These are phyloP conservation scores for Craniophora ligustri DNA, from an alignment of 2,888 invertebrate species.

Conservation along the genomic window DNA sequence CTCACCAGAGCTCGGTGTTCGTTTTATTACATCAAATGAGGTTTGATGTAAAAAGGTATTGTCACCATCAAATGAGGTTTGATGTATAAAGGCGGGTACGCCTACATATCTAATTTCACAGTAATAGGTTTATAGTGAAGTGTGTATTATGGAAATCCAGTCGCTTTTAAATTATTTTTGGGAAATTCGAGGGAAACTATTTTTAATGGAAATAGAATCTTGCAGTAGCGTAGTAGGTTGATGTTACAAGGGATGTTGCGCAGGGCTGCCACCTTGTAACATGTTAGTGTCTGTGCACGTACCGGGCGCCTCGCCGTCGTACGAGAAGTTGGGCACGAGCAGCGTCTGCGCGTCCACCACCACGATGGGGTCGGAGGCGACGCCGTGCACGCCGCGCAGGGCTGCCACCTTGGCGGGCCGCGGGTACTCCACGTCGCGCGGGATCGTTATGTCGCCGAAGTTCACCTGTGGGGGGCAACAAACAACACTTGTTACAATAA, in stretches of 20 bases:
- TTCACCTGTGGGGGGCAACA: constrained; percentile 90
- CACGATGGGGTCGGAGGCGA: constrained; percentile 95
- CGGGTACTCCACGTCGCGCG: constrained; percentile 93
- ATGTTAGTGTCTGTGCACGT: constrained; percentile 45
- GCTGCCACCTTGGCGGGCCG: constrained; percentile 94
- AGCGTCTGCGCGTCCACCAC: constrained; percentile 98
- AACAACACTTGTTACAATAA: background rate
- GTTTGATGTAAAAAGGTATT: too few species aligned
- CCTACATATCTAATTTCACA: too few species aligned
- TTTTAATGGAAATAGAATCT: too few species aligned
- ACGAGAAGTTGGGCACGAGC: constrained; percentile 96
- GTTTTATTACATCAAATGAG: too few species aligned
- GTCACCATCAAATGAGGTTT: too few species aligned
- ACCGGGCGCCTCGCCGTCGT: constrained; percentile 98
- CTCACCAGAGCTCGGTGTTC: too few species aligned
- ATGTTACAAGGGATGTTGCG: too few species aligned
- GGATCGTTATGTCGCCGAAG: constrained; percentile 96
- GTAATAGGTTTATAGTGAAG: too few species aligned
- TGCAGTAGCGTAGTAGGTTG: too few species aligned
- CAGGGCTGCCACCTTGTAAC: background rate
- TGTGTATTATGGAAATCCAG: background rate
- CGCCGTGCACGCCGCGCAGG: constrained; percentile 94
- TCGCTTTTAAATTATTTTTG: background rate
- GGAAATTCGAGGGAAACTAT: too few species aligned
- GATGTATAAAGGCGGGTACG: too few species aligned